These are phyloP conservation scores for Gymnarchus niloticus DNA, from an alignment of 2,113 vertebrate genomes.

Conservation along the genomic window DNA sequence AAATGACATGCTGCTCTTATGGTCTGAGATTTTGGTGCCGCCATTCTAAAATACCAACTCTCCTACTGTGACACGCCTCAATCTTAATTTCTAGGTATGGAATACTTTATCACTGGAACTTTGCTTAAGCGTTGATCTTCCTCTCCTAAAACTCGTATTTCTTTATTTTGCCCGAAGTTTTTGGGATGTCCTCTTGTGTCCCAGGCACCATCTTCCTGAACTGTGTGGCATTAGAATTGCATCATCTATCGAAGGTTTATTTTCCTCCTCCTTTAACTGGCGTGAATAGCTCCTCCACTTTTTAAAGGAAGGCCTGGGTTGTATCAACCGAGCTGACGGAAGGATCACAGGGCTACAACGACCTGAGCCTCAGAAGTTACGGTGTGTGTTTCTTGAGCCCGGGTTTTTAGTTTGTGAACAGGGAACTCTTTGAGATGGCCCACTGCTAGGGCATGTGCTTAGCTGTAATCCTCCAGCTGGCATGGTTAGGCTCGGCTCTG, in stretches of 20 bases:
- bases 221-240: no score
- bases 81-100: no score
- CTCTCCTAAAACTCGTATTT: background rate
- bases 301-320: conserved; percentile 29
- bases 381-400: background rate
- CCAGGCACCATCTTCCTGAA: no score
- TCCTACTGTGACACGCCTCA: no score
- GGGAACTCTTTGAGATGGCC: background rate
- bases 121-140: background rate
- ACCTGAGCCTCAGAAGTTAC: background rate
- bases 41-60: no score
- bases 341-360: background rate
- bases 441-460: background rate
- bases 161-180: background rate
- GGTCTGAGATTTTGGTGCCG: no score
- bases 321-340: conserved; percentile 25
- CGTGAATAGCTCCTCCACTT: conserved; percentile 28
- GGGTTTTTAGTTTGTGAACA: background rate
- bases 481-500: background rate
- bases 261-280: conserved; percentile 10
- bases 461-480: background rate
- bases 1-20: background rate
- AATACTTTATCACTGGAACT: background rate
- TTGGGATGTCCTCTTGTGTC: background rate
- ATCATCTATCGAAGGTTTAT: background rate